These are phyloP conservation scores for Sisor rabdophorus DNA, from an alignment of 2,113 vertebrate genomes.

Conservation along the genomic window DNA sequence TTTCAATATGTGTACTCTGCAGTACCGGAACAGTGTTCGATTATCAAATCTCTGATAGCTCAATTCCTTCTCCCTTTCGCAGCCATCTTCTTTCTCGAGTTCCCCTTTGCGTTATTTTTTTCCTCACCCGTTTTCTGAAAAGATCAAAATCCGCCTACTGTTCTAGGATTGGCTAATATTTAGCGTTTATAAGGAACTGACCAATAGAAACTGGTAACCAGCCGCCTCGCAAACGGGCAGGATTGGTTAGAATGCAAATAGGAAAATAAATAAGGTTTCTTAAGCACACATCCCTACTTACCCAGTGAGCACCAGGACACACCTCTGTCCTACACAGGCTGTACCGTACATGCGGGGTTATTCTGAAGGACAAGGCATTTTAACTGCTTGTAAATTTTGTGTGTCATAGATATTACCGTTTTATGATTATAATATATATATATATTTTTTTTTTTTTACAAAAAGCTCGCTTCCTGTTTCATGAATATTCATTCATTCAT, in stretches of 20 bases:
- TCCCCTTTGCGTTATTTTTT: constrained; percentile 41
- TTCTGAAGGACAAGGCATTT: background rate
- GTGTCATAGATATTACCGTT: no score
- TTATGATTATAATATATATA: no score
- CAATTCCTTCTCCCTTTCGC: constrained; percentile 56
- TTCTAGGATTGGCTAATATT: background rate
- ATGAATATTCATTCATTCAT: no score
- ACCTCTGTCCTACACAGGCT: background rate
- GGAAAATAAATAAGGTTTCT: background rate
- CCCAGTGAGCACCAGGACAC: background rate
- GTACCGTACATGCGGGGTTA: background rate
- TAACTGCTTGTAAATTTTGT: background rate
- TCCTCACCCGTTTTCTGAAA: background rate
- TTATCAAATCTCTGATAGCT: constrained; percentile 55
- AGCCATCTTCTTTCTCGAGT: constrained; percentile 72
- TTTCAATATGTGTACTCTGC: constrained; percentile 42
- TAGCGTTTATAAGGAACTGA: no score
- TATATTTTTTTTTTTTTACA: no score
- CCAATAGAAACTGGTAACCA: background rate
- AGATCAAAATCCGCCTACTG: background rate
- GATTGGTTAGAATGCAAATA: background rate
- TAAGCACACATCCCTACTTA: constrained; percentile 51
- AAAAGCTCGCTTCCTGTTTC: no score
- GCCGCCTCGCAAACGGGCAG: background rate
- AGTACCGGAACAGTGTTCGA: constrained; percentile 55